Base-by-base conservation (phyloP, 2,797 vertebrate genomes). In the Siniperca obscura region DNA sequence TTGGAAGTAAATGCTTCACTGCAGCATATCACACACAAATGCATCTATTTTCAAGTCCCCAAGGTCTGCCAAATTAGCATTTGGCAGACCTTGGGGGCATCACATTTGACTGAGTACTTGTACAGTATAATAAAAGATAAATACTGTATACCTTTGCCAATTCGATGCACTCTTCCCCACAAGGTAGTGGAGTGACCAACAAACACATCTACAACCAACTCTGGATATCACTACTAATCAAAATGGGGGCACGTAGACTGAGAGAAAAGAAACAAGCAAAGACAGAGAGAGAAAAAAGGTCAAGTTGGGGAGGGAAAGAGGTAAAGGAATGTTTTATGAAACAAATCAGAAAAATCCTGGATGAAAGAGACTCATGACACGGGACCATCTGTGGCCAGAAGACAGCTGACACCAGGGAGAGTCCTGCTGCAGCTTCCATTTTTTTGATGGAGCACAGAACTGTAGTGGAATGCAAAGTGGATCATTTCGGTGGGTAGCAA, bases 321-420 rank as follows among this genome's bases (percentile, higher is more conserved):
- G 19, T 30, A 44, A 53, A 69, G 8, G 42, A 62, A 52, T 25
- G 8, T 36, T 80, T 64, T 17, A 27, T 56, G 52, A 10, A 77
- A 59, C 38, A 56, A 70, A 70, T 46, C 22, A 68, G 34, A 62
- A 25, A 68, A 60, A 70, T 40, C 3, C 2, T 27, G 16, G 30
- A 46, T 48, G 48, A 61, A 61, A 57, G 38, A 61, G 55, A 50
- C 69, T 78, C 75, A 57, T 79, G 72, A 70, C 13, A 21, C 5
- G 1, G 22, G 36, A 59, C 34, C 78, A 81, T 70, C 30, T 78
- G 72, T 62, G 72, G 50, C 60, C 55, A 22, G 27, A 56, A 11
- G 65, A 55, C 19, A 0, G 36, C 59, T 4, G 42, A 66, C 48
- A 48, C 22, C 38, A 27, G 38, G 25, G 42, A 60, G 57, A 81